A percentile compares a stretch with the other conserved stretches of the same genome.
phyloP scores from a whole-genome alignment of 2,888 invertebrate genomes.

The Colostygia pectinataria region DNA sequence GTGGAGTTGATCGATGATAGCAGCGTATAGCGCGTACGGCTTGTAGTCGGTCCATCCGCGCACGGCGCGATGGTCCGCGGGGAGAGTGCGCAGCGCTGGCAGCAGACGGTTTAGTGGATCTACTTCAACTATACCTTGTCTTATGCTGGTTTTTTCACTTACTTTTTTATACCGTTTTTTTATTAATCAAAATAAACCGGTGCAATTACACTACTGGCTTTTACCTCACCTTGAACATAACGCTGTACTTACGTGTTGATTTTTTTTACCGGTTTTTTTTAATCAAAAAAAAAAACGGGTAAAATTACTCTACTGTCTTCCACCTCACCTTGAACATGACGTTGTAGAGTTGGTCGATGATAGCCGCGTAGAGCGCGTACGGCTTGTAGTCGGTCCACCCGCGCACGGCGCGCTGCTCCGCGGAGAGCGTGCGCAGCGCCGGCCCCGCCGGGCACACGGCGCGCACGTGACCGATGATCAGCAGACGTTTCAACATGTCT shows the following conservation, averaged over 20 bases:
- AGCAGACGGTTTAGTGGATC: no score
- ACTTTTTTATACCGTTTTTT: no score
- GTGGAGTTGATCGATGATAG: conserved; percentile 93
- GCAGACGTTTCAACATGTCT: conserved; percentile 88
- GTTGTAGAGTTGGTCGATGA: conserved; percentile 92
- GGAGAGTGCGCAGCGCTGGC: conserved; percentile 76
- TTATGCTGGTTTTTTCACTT: no score
- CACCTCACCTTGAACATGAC: conserved; percentile 90
- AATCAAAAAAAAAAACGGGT: no score
- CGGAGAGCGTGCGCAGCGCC: conserved; percentile 74
- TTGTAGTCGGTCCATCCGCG: conserved; percentile 91
- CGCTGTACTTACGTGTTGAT: no score
- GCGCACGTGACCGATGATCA: conserved; percentile 91
- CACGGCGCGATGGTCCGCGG: conserved; percentile 82
- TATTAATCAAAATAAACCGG: no score
- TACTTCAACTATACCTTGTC: no score
- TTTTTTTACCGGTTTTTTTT: no score
- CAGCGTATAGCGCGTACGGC: conserved; percentile 92
- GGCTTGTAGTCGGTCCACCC: conserved; percentile 92
- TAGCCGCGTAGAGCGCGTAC: conserved; percentile 91
- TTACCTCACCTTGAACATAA: no score
- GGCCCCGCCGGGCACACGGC: conserved; percentile 86
- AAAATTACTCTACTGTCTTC: no score
- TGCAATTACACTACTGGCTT: no score
- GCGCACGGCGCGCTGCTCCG: conserved; percentile 83